phyloP scores from a whole-genome alignment of 2,113 vertebrate genomes.

The Ariopsis seemanni region DNA sequence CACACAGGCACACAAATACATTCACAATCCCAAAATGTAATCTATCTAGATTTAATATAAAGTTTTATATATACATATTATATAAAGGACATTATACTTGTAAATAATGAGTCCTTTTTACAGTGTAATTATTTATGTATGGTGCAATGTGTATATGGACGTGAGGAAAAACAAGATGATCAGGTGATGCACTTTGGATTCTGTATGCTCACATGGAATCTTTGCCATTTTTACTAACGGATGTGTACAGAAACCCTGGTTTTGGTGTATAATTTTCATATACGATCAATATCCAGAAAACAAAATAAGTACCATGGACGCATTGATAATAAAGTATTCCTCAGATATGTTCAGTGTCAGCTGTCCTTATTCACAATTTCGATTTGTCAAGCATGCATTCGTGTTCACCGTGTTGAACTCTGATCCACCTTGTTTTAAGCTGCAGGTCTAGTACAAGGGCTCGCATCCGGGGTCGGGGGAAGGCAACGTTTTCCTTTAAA shows the following conservation, averaged over 20 bases:
- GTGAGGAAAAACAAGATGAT: conserved; percentile 74
- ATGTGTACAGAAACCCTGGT: conserved; percentile 78
- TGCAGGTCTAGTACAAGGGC: conserved; percentile 12
- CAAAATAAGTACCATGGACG: conserved; percentile 77
- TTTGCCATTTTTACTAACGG: conserved; percentile 82
- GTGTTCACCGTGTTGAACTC: neutral
- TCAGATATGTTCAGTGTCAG: conserved; percentile 68
- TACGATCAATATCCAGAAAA: conserved; percentile 81
- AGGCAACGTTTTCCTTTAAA: conserved; percentile 43
- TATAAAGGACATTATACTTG: conserved; percentile 99
- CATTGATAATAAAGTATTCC: conserved; percentile 95
- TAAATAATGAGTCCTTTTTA: conserved; percentile 99
- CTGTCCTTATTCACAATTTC: conserved; percentile 15
- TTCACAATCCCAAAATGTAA: conserved; percentile 77
- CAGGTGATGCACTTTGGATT: conserved; percentile 96
- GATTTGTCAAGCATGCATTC: neutral
- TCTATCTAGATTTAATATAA: conserved; percentile 99
- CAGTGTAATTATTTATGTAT: conserved; percentile 99
- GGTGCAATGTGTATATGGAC: conserved; percentile 97
- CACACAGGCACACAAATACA: conserved; percentile 52
- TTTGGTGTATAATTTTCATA: conserved; percentile 82
- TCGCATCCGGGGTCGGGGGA: conserved; percentile 36
- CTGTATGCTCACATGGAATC: conserved; percentile 75
- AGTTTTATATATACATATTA: conserved; percentile 93
- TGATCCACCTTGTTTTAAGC: conserved; percentile 20